Evolutionary conservation across 2,888 invertebrate species (phyloP).

Genomic region (Leucozona laternaria): DNA sequence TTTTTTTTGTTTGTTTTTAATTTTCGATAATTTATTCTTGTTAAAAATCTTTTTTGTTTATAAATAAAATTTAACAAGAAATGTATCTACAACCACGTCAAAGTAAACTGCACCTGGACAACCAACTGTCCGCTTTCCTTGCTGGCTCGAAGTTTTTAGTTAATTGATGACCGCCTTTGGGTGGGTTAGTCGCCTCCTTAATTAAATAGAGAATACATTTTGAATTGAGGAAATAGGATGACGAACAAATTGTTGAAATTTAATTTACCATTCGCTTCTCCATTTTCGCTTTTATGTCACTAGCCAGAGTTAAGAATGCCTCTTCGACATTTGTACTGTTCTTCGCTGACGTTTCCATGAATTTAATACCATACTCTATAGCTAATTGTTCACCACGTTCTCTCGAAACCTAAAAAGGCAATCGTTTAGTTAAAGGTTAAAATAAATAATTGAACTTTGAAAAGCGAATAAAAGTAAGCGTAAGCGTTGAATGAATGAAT

Average conservation of each 20-base stretch:
- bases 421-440: no score
- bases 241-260: not conserved
- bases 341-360: conserved; percentile 99
- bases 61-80: conserved; percentile 78
- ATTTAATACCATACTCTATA: conserved; percentile 98
- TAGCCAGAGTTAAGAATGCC: conserved; percentile 98
- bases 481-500: no score
- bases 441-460: no score
- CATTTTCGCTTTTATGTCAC: conserved; percentile 99
- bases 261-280: conserved; percentile 96
- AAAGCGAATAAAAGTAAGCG: no score
- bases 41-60: conserved; percentile 32
- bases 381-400: conserved; percentile 98
- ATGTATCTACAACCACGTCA: conserved; percentile 87
- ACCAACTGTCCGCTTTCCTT: conserved; percentile 93
- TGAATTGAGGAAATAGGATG: conserved; percentile 20
- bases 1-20: conserved; percentile 42
- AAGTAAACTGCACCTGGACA: conserved; percentile 94
- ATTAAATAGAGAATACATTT: not conserved
- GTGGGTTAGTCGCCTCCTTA: conserved; percentile 95
- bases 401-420: conserved; percentile 89
- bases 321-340: conserved; percentile 98
- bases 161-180: conserved; percentile 92
- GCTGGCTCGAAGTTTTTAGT: conserved; percentile 89
- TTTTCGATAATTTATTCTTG: conserved; percentile 60